Base-by-base conservation (phyloP, 2,888 invertebrate genomes). In the Branchinecta sandiegonensis region DNA sequence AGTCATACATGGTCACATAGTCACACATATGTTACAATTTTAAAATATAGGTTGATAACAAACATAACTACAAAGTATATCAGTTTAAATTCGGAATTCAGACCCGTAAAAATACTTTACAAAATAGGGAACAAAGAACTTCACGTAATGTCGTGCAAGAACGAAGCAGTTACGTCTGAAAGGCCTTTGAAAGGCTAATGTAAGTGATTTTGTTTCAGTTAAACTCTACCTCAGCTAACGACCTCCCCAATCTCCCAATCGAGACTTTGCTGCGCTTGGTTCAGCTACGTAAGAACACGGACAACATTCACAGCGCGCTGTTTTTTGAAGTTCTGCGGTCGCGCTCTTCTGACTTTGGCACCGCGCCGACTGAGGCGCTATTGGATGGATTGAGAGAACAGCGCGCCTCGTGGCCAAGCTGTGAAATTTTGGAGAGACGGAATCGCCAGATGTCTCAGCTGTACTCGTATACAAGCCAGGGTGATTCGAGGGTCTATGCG, bases 371-470 rank as follows among this genome's bases (percentile, higher is more conserved):
- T 56, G 63, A 56, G 9, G 63, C n/a, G 9, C 23, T 17, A 17
- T 23, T 17, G 23, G 63, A 23, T 9, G n/a, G 14, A 17, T 56
- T 10, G 23, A 37, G 37, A 37, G 37, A 37, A 1, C 63, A 17
- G 14, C 63, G 63, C n/a, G 23, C 63, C 23, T 56, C 63, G n/a
- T 56, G 63, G 63, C 63, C 63, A 17, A 56, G 63, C 23, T 56
- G 14, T 17, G 63, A 56, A 17, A 23, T 56, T 17, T 56, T 56
- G 12, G 63, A 56, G n/a, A 56, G 23, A 23, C n/a, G 63, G 63
- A 56, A 56, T 23, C n/a, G 23, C 8, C 63, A 56, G 63, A n/a
- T 56, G 8, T 56, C 63, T 56, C 63, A 56, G 63, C 23, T 56
- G 63, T 56, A 56, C 63, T 17, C 63, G 23, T 23, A 17, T 56